These are phyloP conservation scores for Tribolium freemani DNA, from an alignment of 2,888 invertebrate species.

Conservation along the genomic window DNA sequence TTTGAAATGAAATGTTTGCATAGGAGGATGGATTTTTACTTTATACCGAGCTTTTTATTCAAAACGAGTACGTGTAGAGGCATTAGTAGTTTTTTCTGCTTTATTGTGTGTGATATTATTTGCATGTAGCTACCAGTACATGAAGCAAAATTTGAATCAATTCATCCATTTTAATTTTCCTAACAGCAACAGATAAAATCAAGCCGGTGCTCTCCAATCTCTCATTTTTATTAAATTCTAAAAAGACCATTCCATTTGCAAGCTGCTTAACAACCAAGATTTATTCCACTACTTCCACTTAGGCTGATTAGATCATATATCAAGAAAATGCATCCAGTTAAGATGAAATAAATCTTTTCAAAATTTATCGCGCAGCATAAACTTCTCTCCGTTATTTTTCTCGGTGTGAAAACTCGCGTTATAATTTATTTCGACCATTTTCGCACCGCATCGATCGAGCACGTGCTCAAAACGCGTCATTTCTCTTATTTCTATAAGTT, in stretches of 20 bases:
- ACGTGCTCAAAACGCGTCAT: neutral
- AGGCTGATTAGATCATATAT: conserved; percentile 30
- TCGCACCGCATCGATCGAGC: neutral
- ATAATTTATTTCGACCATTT: neutral
- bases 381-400: too few relatives aligned
- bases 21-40: too few relatives aligned
- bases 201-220: neutral
- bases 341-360: conserved; percentile 22
- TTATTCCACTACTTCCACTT: conserved; percentile 16
- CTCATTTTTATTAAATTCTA: neutral
- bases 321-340: conserved; percentile 28
- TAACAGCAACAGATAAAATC: neutral
- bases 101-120: too few relatives aligned
- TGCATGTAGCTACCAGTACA: too few relatives aligned
- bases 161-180: neutral
- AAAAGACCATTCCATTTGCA: neutral
- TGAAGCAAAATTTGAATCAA: neutral
- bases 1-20: too few relatives aligned
- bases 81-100: too few relatives aligned
- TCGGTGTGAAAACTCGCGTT: neutral
- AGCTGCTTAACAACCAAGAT: conserved; percentile 8
- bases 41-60: too few relatives aligned
- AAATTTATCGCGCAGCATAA: conserved; percentile 29
- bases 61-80: too few relatives aligned
- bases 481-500: neutral